Conservation (phyloP, 2,888 invertebrate genomes). For the Timema cristinae region DNA sequence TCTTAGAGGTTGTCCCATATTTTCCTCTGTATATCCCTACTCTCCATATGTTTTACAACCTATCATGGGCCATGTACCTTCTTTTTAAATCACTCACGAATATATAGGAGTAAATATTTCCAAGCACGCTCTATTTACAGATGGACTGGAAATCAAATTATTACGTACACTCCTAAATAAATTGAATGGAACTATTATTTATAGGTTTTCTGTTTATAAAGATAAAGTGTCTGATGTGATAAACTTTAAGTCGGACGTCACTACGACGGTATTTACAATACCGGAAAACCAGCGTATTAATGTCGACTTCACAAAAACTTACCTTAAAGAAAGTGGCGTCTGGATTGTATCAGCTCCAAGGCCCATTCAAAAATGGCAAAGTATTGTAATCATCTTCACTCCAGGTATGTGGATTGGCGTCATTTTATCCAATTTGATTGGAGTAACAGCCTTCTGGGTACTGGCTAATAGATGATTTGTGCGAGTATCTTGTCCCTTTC, state of each 20-base stretch:
- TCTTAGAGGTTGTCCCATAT: neutral
- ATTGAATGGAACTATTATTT: too few species aligned
- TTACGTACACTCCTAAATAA: too few species aligned
- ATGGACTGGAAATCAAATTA: too few species aligned
- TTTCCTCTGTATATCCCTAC: neutral
- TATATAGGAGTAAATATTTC: too few species aligned
- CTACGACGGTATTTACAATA: too few species aligned
- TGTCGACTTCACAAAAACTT: neutral
- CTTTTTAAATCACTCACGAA: too few species aligned
- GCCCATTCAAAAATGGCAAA: neutral
- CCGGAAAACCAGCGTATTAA: too few species aligned
- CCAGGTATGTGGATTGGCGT: neutral
- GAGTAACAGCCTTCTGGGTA: neutral
- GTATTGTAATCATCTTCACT: neutral
- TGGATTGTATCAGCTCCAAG: constrained; percentile 6
- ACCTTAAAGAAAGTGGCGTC: neutral
- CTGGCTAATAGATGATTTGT: neutral
- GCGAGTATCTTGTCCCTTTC: too few species aligned
- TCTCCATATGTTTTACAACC: neutral
- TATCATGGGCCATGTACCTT: neutral
- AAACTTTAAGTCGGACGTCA: too few species aligned
- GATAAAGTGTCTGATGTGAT: too few species aligned
- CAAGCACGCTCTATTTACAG: too few species aligned
- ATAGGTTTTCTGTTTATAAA: too few species aligned
- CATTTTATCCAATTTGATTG: neutral